Evolutionary conservation across 2,797 vertebrate species (phyloP).

Genomic region (Schizopygopsis pylzovi): DNA sequence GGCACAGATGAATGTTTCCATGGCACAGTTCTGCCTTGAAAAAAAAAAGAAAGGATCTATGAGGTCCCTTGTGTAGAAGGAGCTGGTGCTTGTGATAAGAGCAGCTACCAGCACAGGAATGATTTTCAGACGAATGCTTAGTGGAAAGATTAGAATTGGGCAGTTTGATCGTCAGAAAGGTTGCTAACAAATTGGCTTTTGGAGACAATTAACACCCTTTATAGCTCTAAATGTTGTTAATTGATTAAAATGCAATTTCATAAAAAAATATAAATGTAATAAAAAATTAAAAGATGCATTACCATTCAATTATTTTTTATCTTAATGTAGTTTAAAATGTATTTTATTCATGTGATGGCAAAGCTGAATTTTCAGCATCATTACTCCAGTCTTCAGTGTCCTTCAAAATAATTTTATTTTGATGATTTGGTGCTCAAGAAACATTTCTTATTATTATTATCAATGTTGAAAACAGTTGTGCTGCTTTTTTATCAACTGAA

Average conservation of each 20-base stretch:
- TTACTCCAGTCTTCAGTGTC: not conserved
- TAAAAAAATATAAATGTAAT: not conserved
- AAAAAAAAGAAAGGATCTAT: constrained; percentile 44
- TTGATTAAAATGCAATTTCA: not conserved
- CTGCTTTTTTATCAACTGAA: not conserved
- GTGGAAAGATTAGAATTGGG: not conserved
- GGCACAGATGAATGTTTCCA: constrained; percentile 76
- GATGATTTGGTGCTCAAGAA: not conserved
- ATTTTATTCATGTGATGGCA: not conserved
- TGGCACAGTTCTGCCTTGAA: constrained; percentile 19
- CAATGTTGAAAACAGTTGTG: not conserved
- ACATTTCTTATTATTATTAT: not conserved
- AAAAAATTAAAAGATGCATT: not conserved
- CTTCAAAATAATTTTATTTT: not conserved
- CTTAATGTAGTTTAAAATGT: not conserved
- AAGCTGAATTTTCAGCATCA: not conserved
- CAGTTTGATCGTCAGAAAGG: not conserved
- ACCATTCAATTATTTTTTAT: not conserved
- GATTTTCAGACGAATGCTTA: constrained; percentile 15
- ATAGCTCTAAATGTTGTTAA: not conserved
- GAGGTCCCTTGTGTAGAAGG: constrained; percentile 72
- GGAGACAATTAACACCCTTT: not conserved
- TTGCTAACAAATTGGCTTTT: not conserved
- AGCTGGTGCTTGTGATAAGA: constrained; percentile 77
- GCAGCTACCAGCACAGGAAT: constrained; percentile 75